These are phyloP conservation scores for Hylaea fasciaria DNA, from an alignment of 2,888 invertebrate species.

Conservation along the genomic window DNA sequence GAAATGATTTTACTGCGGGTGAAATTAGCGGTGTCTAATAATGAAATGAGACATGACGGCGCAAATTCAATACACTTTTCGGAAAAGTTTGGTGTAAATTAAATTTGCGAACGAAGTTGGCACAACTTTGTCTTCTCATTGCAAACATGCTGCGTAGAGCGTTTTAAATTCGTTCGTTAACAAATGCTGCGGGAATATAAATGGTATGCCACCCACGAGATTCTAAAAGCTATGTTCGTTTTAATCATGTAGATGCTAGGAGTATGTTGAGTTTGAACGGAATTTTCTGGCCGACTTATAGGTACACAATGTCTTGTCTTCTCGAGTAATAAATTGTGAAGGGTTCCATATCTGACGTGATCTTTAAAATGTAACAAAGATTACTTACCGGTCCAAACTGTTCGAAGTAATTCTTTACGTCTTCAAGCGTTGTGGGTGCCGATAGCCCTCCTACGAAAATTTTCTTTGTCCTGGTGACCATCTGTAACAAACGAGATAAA, in stretches of 20 bases:
- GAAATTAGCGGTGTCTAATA: slow-evolving; percentile 69
- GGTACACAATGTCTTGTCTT: neutral
- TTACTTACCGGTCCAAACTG: slow-evolving; percentile 99
- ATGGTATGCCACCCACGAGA: slow-evolving; percentile 27
- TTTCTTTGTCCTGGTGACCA: slow-evolving; percentile 99
- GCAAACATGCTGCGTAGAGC: slow-evolving; percentile 61
- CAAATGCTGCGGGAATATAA: slow-evolving; percentile 29
- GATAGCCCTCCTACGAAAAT: slow-evolving; percentile 99
- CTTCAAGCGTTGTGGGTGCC: slow-evolving; percentile 99
- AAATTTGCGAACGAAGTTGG: slow-evolving; percentile 66
- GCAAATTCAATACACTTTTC: slow-evolving; percentile 69
- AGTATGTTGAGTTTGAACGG: slow-evolving; percentile 7
- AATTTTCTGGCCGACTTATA: slow-evolving; percentile 4
- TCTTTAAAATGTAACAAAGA: neutral
- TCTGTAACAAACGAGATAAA: slow-evolving; percentile 87
- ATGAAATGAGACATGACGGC: slow-evolving; percentile 71
- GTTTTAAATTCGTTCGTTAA: slow-evolving; percentile 43
- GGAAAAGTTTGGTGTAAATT: slow-evolving; percentile 71
- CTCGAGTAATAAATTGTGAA: neutral
- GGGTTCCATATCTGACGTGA: no score
- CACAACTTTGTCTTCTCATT: slow-evolving; percentile 58
- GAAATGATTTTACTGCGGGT: slow-evolving; percentile 64
- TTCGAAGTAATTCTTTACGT: slow-evolving; percentile 99
- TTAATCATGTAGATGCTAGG: slow-evolving; percentile 27
- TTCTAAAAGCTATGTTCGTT: slow-evolving; percentile 41